Conservation (phyloP, 1,140 invertebrate genomes). For the Micrasema minimum region DNA sequence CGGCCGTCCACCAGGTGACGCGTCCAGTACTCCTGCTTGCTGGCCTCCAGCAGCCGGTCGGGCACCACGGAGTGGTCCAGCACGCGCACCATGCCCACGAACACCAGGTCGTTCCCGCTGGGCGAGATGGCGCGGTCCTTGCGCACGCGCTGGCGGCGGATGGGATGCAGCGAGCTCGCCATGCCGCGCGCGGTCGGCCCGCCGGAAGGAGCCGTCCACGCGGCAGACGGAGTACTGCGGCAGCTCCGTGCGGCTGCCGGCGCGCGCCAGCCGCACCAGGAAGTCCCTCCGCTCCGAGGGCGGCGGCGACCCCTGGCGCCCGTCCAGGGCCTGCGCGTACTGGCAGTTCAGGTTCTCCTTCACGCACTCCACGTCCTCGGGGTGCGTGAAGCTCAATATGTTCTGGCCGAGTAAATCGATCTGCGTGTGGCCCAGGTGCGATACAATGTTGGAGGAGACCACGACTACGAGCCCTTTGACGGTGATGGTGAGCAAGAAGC, state of each 20-base stretch:
- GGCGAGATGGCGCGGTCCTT: conserved; percentile 65
- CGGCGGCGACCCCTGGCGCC: conserved; percentile 56
- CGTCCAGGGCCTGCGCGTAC: conserved; percentile 54
- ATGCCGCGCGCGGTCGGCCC: conserved; percentile 66
- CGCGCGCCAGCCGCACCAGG: conserved; percentile 70
- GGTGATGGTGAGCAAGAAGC: conserved; percentile 85
- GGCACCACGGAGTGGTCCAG: conserved; percentile 75
- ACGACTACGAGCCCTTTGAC: conserved; percentile 87
- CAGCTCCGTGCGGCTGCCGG: conserved; percentile 75
- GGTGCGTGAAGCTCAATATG: conserved; percentile 82
- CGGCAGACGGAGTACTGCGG: conserved; percentile 79
- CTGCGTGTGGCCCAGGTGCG: conserved; percentile 85
- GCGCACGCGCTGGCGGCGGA: conserved; percentile 65
- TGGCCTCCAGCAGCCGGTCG: conserved; percentile 77
- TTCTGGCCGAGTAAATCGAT: conserved; percentile 89
- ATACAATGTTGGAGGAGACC: conserved; percentile 86
- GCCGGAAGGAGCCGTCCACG: conserved; percentile 68
- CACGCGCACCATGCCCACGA: conserved; percentile 76
- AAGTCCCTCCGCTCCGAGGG: conserved; percentile 66
- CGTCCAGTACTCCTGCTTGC: conserved; percentile 85
- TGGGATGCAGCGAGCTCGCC: conserved; percentile 65
- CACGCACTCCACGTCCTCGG: conserved; percentile 82
- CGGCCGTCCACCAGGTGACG: conserved; percentile 85
- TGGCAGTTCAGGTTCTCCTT: conserved; percentile 74
- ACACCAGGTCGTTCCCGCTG: conserved; percentile 71